Conservation (phyloP, 2,113 vertebrate genomes). For the Ptychochromis oligacanthus region DNA sequence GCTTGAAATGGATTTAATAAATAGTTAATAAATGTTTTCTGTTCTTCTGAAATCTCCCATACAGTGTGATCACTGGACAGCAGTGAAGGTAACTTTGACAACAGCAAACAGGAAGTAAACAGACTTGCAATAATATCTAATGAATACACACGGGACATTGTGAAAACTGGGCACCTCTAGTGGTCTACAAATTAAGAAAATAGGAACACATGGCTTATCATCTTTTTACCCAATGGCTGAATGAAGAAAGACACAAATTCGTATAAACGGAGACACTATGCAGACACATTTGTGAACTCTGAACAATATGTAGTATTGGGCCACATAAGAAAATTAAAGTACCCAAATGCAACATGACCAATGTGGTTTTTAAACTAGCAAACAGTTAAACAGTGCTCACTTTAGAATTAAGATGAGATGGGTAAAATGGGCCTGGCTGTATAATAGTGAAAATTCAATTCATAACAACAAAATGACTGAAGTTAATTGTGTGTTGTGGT, state of each 20-base stretch:
- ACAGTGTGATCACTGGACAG: background rate
- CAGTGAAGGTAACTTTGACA: background rate
- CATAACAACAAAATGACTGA: too few relatives aligned
- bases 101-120: slow-evolving; percentile 2
- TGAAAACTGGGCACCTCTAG: background rate
- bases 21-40: background rate
- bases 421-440: too few relatives aligned
- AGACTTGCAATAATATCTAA: background rate
- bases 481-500: too few relatives aligned
- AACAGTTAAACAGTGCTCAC: background rate
- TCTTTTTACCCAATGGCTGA: background rate
- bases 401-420: background rate
- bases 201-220: background rate
- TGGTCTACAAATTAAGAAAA: background rate
- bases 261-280: background rate
- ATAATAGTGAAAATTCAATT: too few relatives aligned
- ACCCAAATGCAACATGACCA: background rate
- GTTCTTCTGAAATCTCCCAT: background rate
- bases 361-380: background rate
- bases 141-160: background rate
- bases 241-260: background rate
- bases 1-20: background rate
- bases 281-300: background rate
- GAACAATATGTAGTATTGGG: background rate
- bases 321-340: background rate